Conservation (phyloP, 64 coral and sea anemone species). For the Pachyseris speciosa region DNA sequence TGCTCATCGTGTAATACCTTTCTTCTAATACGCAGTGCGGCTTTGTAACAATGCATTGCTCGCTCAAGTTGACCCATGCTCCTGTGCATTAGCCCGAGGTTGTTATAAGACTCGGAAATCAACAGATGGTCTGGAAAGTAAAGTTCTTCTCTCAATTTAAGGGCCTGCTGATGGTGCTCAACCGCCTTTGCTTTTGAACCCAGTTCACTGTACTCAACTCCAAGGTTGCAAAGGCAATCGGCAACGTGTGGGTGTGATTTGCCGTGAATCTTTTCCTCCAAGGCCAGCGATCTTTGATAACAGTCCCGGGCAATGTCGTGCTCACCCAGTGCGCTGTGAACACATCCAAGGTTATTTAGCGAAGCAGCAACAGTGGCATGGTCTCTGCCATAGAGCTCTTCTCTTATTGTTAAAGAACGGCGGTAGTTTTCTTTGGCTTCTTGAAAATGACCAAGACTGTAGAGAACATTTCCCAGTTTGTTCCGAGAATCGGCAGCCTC, state of each 20-base stretch:
- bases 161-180: neutral
- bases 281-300: too few species aligned
- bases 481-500: neutral
- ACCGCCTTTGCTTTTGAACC: neutral
- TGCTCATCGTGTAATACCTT: neutral
- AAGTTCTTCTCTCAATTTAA: too few species aligned
- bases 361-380: neutral
- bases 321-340: neutral
- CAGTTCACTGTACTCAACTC: neutral
- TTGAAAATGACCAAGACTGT: neutral
- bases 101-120: conserved; percentile 14
- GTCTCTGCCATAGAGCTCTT: neutral
- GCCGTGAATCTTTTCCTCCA: neutral
- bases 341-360: neutral
- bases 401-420: neutral
- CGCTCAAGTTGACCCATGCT: neutral
- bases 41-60: conserved; percentile 5
- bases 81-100: neutral
- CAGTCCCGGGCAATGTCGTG: neutral
- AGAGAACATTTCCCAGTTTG: too few species aligned
- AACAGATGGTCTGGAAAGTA: neutral
- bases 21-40: neutral
- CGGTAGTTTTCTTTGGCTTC: neutral
- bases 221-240: neutral
- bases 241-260: neutral